Evolutionary conservation across 2,113 vertebrate genomes (phyloP).

Genomic region (Genyomyrus donnyi): DNA sequence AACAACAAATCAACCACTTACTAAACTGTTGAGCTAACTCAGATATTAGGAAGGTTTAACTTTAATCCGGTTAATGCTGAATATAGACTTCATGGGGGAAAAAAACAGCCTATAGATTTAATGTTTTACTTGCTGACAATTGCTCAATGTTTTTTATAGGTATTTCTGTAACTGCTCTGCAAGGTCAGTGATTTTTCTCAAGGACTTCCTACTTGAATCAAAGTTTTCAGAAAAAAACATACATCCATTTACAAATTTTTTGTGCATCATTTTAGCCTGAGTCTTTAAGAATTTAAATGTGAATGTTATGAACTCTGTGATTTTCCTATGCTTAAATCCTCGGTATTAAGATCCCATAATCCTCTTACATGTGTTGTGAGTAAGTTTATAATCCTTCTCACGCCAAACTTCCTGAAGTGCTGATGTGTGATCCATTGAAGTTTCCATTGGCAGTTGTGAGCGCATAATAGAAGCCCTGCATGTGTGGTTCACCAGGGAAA

Average conservation of each 20-base stretch:
- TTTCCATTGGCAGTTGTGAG: constrained; percentile 53
- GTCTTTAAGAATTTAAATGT: not conserved
- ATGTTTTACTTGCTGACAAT: not conserved
- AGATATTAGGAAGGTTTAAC: not conserved
- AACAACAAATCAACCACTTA: not conserved
- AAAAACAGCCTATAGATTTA: not conserved
- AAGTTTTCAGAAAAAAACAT: not conserved
- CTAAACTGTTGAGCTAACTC: not conserved
- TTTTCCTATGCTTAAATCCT: not conserved
- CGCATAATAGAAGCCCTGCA: constrained; percentile 54
- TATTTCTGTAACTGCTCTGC: not conserved
- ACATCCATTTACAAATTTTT: not conserved
- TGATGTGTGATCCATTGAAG: constrained; percentile 25
- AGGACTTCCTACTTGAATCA: not conserved
- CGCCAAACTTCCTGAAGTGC: not conserved
- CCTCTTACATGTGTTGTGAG: not conserved
- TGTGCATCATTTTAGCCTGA: not conserved
- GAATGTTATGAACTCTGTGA: constrained; percentile 6
- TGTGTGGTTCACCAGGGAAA: constrained; percentile 48
- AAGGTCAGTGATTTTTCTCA: not conserved
- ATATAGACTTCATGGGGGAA: not conserved
- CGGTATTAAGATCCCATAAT: not conserved
- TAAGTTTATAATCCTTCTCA: not conserved
- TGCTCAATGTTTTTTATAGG: constrained; percentile 10
- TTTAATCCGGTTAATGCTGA: not conserved